Conservation (phyloP, 1,140 invertebrate species). For the Archivesica marissinica region DNA sequence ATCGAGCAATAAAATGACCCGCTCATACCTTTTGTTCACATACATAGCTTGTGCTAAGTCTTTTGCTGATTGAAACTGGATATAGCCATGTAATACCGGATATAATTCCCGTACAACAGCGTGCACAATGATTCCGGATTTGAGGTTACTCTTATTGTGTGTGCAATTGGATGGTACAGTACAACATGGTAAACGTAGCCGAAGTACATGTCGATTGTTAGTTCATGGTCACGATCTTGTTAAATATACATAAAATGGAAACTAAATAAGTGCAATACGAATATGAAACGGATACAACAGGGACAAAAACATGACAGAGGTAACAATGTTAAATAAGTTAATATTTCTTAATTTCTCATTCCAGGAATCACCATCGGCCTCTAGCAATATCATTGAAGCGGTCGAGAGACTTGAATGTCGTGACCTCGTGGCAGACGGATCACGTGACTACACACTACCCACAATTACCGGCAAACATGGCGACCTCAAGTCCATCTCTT, state of each 20-base stretch:
- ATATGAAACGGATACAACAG: neutral
- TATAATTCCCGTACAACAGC: too few relatives aligned
- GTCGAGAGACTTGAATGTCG: conserved; percentile 31
- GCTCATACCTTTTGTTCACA: too few relatives aligned
- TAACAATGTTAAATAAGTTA: neutral
- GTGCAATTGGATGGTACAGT: too few relatives aligned
- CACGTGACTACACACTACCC: conserved; percentile 90
- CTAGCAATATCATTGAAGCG: conserved; percentile 11
- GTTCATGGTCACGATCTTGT: neutral
- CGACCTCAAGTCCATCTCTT: conserved; percentile 93
- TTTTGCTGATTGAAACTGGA: too few relatives aligned
- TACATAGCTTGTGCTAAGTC: too few relatives aligned
- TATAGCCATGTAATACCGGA: too few relatives aligned
- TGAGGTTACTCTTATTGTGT: too few relatives aligned
- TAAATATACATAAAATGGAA: neutral
- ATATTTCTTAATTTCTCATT: neutral
- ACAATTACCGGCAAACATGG: conserved; percentile 90
- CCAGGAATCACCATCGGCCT: neutral
- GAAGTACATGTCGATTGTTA: neutral
- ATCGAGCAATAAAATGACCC: too few relatives aligned
- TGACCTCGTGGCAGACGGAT: conserved; percentile 89
- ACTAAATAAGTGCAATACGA: neutral
- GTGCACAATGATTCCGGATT: too few relatives aligned
- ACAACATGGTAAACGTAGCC: too few relatives aligned
- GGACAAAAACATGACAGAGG: neutral